These are phyloP conservation scores for Equus quagga DNA, from an alignment of 2,113 vertebrate genomes.

Conservation along the genomic window DNA sequence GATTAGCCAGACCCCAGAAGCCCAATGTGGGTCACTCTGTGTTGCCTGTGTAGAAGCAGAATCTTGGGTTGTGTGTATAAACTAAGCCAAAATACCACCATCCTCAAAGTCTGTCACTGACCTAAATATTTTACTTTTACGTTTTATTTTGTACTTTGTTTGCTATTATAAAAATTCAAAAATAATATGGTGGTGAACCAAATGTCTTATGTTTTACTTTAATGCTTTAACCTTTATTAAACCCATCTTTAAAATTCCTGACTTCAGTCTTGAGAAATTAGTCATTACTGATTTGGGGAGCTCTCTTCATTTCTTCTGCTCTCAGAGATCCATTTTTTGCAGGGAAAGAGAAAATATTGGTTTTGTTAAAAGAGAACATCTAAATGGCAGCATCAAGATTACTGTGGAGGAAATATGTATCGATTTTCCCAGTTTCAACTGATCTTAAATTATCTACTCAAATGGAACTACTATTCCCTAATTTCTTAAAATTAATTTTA, in stretches of 20 bases:
- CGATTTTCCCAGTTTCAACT: background rate
- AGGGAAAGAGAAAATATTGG: background rate
- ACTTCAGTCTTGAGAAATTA: slow-evolving; percentile 25
- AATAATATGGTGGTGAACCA: background rate
- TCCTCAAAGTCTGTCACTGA: background rate
- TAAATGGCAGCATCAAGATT: background rate
- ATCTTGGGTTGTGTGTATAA: background rate
- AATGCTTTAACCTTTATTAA: background rate
- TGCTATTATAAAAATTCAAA: slow-evolving; percentile 26
- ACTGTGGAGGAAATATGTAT: background rate
- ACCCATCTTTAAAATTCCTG: background rate
- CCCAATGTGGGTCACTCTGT: background rate
- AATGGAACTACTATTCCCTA: background rate
- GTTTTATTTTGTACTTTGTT: slow-evolving; percentile 21
- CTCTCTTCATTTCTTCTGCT: slow-evolving; percentile 17
- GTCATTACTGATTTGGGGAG: background rate
- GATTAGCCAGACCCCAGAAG: background rate
- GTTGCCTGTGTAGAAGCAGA: background rate
- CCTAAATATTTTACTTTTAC: slow-evolving; percentile 49
- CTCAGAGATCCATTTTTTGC: background rate
- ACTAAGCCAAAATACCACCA: background rate
- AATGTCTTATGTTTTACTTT: background rate
- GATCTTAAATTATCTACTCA: slow-evolving; percentile 18
- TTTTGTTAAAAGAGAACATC: slow-evolving; percentile 40
- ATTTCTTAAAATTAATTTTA: slow-evolving; percentile 50